These are phyloP conservation scores for Pyralis farinalis DNA, from an alignment of 2,888 invertebrate species.

Conservation along the genomic window DNA sequence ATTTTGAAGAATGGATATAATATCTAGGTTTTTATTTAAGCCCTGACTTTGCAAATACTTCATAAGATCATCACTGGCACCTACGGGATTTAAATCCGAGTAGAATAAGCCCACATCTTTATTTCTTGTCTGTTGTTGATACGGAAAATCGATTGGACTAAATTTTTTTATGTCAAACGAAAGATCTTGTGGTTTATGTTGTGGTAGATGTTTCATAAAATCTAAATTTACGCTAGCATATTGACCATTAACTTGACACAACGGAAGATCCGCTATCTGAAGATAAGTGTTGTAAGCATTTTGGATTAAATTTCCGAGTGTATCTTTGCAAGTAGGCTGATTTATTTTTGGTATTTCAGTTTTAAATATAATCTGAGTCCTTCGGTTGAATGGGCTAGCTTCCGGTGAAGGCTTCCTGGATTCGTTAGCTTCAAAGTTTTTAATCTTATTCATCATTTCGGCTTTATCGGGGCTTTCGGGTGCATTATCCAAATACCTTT, in stretches of 20 bases:
- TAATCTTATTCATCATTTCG: conserved; percentile 10
- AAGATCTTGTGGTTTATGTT: background rate
- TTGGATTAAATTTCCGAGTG: conserved; percentile 29
- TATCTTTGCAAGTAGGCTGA: conserved; percentile 28
- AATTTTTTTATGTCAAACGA: background rate
- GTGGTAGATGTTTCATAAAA: background rate
- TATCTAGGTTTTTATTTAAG: no score
- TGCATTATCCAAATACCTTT: conserved; percentile 12
- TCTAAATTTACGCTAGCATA: background rate
- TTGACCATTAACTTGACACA: conserved; percentile 15
- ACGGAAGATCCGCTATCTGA: conserved; percentile 23
- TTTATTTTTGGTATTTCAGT: conserved; percentile 25
- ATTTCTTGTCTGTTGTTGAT: no score
- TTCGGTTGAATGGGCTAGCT: conserved; percentile 2
- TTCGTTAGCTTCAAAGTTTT: conserved; percentile 5
- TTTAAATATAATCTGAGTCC: conserved; percentile 19
- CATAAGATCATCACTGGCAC: no score
- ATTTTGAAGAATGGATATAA: no score
- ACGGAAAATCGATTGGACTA: no score
- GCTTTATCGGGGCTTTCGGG: conserved; percentile 11
- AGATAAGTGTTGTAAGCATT: conserved; percentile 27
- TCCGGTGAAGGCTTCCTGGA: background rate
- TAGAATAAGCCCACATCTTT: no score
- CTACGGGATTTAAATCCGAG: no score
- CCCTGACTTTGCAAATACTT: no score